Evolutionary conservation across 2,797 vertebrate species (phyloP), one percentile per base, ranked within the genome.

Genomic region (Helarctos malayanus): DNA sequence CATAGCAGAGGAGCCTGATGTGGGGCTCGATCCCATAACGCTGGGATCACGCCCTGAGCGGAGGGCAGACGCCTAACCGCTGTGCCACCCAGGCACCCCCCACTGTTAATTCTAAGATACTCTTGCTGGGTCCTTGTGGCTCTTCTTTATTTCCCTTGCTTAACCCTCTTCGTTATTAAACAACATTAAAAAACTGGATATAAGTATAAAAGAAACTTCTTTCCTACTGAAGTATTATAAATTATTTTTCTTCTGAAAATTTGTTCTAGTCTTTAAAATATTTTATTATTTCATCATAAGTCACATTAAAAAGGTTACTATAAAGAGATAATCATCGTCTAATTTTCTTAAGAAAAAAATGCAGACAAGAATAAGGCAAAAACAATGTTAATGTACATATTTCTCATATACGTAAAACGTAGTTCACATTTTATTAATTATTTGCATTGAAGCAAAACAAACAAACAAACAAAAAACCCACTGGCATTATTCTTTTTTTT

Each of bases 401-500:
- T 75, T 81, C 41, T 86, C 14, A 76, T 27, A 32, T n/a, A 32
- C 9, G 2, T 68, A 96, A 89, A 76, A 35, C 61, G 61, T 83
- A 52, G 1, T 52, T 81, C 16, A 90, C 7, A 94, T 45, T 80
- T 80, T 49, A 56, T 69, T 14, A 57, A 14, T 86, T 86, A 81
- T 69, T 86, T 97, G 56, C 0, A 32, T 92, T 93, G 7, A 27
- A 96, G 18, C 0, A 95, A 16, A 96, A 89, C 1, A 11, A 90
- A 38, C 35, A 16, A 96, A 89, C 1, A 4, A 38, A 38, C 38
- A 38, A 11, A 90, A 41, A 93, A 97, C 91, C 1, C 5, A 81
- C 82, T 15, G 59, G 19, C 54, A 96, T 4, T 71, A n/a, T 73
- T 88, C 0, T n/a, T 94, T 32, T 68, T 94, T 91, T 92, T 82